Conservation (phyloP, 2,113 vertebrate genomes). For the Eolophus roseicapilla region DNA sequence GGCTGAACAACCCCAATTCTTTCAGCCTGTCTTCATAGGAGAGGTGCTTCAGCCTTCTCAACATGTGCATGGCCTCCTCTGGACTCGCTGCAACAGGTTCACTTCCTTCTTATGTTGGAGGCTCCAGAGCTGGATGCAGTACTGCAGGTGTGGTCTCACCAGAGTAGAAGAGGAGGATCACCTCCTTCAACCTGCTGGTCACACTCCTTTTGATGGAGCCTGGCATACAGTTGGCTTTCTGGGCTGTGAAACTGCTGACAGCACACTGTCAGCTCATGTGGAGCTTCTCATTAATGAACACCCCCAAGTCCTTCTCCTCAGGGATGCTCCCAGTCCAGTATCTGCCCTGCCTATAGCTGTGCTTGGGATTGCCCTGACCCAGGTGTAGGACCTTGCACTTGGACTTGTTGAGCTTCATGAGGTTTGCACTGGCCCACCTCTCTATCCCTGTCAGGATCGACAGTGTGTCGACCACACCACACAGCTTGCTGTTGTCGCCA, state of each 20-base stretch:
- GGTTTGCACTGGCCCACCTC: neutral
- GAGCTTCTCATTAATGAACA: neutral
- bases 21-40: no score
- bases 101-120: no score
- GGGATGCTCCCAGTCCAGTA: neutral
- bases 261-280: neutral
- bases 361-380: neutral
- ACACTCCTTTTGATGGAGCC: neutral
- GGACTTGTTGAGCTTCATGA: neutral
- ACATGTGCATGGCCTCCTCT: no score
- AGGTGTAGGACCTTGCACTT: neutral
- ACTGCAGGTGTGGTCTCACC: no score
- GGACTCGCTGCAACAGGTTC: no score
- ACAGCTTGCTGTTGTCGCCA: neutral
- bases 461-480: neutral
- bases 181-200: no score
- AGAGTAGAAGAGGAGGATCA: no score
- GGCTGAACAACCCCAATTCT: no score
- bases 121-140: no score
- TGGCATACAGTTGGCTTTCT: neutral
- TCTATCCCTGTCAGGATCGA: neutral
- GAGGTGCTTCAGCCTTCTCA: no score
- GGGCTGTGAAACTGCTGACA: neutral
- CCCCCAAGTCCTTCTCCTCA: neutral
- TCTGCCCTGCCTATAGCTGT: neutral